These are phyloP conservation scores for Dolichallabes microphthalmus DNA, from an alignment of 2,113 vertebrate species.

Conservation along the genomic window DNA sequence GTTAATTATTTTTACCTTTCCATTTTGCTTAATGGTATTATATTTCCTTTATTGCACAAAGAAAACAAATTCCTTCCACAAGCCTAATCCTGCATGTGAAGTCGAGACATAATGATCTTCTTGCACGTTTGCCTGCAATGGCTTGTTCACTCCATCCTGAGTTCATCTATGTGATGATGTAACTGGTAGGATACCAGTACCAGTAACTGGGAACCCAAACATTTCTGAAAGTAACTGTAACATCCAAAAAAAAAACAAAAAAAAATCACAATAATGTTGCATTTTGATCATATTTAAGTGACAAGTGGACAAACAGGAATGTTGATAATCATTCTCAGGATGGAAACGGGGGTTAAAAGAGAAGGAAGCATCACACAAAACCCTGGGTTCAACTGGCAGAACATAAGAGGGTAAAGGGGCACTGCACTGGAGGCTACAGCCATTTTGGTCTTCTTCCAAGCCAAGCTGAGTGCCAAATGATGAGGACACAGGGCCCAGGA, in stretches of 20 bases:
- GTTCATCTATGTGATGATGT: conserved; percentile 10
- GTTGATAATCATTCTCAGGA: background rate
- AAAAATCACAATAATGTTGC: background rate
- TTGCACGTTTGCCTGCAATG: conserved; percentile 35
- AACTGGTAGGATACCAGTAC: too few species aligned
- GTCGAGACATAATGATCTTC: conserved; percentile 10
- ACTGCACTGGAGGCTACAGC: conserved; percentile 42
- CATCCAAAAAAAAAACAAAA: background rate
- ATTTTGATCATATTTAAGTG: conserved; percentile 18
- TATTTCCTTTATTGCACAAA: background rate
- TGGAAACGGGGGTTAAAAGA: conserved; percentile 43
- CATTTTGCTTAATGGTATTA: background rate
- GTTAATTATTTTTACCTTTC: background rate
- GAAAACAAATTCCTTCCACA: background rate
- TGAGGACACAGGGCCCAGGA: conserved; percentile 51
- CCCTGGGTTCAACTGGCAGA: conserved; percentile 55
- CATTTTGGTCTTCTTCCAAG: conserved; percentile 55
- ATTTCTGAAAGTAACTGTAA: conserved; percentile 17
- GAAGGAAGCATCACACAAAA: conserved; percentile 57
- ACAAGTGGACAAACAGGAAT: conserved; percentile 7
- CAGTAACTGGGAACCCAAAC: background rate
- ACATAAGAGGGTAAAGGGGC: conserved; percentile 53
- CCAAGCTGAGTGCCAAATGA: conserved; percentile 56
- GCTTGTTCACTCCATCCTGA: conserved; percentile 35
- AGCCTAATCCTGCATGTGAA: background rate